Evolutionary conservation across 2,797 vertebrate genomes (phyloP).

Genomic region (Leuciscus waleckii): DNA sequence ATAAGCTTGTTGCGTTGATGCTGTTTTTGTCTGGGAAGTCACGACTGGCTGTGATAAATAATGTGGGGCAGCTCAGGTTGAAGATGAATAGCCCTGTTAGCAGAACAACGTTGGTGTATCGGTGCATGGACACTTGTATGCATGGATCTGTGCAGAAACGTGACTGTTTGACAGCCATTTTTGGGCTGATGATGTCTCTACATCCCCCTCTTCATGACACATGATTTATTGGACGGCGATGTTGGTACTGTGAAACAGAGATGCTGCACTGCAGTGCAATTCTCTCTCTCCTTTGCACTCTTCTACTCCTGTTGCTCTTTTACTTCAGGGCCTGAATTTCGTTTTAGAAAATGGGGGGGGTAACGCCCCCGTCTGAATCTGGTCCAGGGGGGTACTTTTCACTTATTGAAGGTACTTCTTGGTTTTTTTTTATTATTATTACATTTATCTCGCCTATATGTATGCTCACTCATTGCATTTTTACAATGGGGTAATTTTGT

Average conservation of each 20-base stretch:
- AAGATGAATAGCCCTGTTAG: conserved; percentile 3
- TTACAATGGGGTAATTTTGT: no score
- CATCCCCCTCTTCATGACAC: background rate
- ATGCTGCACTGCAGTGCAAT: conserved; percentile 39
- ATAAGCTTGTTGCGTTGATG: conserved; percentile 5
- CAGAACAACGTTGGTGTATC: background rate
- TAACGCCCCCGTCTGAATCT: no score
- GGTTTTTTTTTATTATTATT: no score
- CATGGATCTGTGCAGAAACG: background rate
- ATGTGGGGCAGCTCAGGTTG: background rate
- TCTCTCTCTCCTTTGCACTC: background rate
- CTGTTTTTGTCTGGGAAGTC: conserved; percentile 7
- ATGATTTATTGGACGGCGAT: background rate
- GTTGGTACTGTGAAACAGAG: background rate
- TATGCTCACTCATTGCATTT: no score
- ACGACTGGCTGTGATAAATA: conserved; percentile 7
- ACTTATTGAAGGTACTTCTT: no score
- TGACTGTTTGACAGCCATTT: conserved; percentile 15
- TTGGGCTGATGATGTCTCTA: conserved; percentile 24
- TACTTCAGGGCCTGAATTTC: no score
- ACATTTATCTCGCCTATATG: no score
- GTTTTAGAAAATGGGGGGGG: no score
- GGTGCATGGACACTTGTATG: background rate
- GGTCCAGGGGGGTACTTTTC: no score
- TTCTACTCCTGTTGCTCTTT: background rate